Conservation (phyloP, 2,888 invertebrate species). For the Dexiosoma caninum region DNA sequence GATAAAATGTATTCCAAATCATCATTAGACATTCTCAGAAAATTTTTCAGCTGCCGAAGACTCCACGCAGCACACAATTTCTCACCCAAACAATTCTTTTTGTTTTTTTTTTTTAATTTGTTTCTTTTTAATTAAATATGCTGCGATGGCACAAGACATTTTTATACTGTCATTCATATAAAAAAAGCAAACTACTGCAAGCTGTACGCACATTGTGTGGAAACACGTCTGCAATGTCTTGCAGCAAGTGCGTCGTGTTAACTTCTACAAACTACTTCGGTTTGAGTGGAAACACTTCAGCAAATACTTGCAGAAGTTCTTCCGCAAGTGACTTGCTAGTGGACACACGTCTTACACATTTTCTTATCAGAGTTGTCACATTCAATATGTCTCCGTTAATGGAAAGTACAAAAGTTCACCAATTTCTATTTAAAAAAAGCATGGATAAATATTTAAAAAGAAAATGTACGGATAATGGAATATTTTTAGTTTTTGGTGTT, state of each 20-base stretch:
- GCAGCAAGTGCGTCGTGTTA: conserved; percentile 18
- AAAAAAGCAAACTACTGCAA: not conserved
- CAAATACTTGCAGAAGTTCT: conserved; percentile 29
- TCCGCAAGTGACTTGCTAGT: conserved; percentile 13
- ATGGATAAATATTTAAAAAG: too few relatives aligned
- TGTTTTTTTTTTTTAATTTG: too few relatives aligned
- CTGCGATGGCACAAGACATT: not conserved
- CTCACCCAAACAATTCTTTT: too few relatives aligned
- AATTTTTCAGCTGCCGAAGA: not conserved
- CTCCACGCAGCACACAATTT: too few relatives aligned
- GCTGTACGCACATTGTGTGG: conserved; percentile 20
- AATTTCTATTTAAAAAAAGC: too few relatives aligned
- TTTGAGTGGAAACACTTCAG: conserved; percentile 27
- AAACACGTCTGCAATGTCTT: conserved; percentile 31
- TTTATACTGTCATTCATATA: not conserved
- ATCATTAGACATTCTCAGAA: not conserved
- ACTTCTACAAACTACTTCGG: conserved; percentile 21
- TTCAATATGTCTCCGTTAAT: too few relatives aligned
- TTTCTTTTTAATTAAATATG: not conserved
- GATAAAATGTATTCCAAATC: not conserved
- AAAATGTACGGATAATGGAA: too few relatives aligned
- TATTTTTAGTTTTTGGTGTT: too few relatives aligned
- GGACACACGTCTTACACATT: too few relatives aligned
- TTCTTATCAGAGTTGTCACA: too few relatives aligned
- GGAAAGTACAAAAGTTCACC: too few relatives aligned